Base-by-base conservation (phyloP, 2,797 vertebrate species). In the Manis pentadactyla region DNA sequence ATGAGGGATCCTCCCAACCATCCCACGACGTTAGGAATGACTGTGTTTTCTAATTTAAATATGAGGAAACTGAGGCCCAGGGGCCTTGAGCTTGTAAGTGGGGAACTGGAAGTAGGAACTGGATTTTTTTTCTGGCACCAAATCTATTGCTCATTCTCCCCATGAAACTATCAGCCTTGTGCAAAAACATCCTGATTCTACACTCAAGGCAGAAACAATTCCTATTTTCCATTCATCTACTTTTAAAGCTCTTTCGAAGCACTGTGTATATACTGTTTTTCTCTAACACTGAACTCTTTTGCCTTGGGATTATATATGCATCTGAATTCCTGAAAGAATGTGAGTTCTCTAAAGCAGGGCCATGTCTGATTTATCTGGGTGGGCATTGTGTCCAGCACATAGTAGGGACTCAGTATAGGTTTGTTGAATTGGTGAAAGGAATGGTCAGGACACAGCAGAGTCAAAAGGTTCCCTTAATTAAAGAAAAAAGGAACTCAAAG, bases 391-490 rank as follows among this genome's bases (percentile, higher is more conserved):
- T 82, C 81, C 78, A n/a, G 51, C 25, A 64, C 88, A 12, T 27
- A 68, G 69, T 77, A 84, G 77, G 61, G 46, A 27, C 49, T 84
- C 61, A 75, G 0, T 64, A 27, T 17, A 57, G 49, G 21, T n/a
- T 87, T 77, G 61, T 18, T 57, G 63, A 63, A 39, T 23, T 64
- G 59, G 42, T 61, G 27, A 92, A 86, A 46, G 39, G 19, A 61
- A 15, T 46, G 77, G 39, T 87, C 59, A 75, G 75, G 90, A 95
- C 4, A 63, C 46, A 68, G 39, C 18, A 57, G 94, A 75, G 37
- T 49, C 42, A 25, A 85, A 93, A 87, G 75, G 0, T 68, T 93
- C 31, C 34, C 85, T 97, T 96, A 95, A 97, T 97, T 96, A 95
- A 95, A 81, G 89, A 34, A 34, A 77, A 95, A 49, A 51, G 8